Percentiles rank a stretch among this genome's conserved stretches.
These are phyloP conservation scores for Cephus spinipes DNA, from an alignment of 2,888 invertebrate genomes.

Conservation along the genomic window DNA sequence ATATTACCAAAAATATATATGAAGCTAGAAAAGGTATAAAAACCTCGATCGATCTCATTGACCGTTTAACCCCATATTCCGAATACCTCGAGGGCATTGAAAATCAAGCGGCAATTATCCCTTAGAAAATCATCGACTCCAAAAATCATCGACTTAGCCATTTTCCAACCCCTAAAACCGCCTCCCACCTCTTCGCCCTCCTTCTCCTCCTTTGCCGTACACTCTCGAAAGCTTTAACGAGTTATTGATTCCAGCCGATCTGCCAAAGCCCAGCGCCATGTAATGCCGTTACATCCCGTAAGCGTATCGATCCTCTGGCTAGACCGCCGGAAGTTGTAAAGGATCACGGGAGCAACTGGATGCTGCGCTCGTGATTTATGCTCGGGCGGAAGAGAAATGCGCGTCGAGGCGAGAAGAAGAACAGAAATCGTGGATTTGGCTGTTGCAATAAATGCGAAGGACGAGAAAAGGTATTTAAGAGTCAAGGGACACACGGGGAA, in stretches of 20 bases:
- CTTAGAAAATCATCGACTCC: background rate
- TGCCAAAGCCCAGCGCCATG: background rate
- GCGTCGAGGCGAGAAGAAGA: background rate
- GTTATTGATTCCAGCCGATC: background rate
- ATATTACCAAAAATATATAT: too few relatives aligned
- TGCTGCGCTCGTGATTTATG: background rate
- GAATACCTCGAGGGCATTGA: background rate
- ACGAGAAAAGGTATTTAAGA: slow-evolving; percentile 26
- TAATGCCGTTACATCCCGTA: background rate
- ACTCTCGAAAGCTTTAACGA: background rate
- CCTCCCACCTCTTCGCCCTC: background rate
- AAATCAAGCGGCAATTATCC: background rate
- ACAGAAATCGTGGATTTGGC: background rate
- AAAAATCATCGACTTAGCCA: background rate
- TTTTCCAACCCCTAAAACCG: background rate
- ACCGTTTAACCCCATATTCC: too few relatives aligned
- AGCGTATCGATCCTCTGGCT: background rate
- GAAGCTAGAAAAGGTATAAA: background rate
- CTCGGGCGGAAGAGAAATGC: background rate
- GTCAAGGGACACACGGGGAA: background rate
- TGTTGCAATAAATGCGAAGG: slow-evolving; percentile 25
- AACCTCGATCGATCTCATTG: too few relatives aligned
- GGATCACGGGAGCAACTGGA: background rate
- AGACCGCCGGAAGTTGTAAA: background rate
- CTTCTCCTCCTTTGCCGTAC: background rate